Conservation (phyloP, 2,797 vertebrate species). For the Hippoglossus hippoglossus region DNA sequence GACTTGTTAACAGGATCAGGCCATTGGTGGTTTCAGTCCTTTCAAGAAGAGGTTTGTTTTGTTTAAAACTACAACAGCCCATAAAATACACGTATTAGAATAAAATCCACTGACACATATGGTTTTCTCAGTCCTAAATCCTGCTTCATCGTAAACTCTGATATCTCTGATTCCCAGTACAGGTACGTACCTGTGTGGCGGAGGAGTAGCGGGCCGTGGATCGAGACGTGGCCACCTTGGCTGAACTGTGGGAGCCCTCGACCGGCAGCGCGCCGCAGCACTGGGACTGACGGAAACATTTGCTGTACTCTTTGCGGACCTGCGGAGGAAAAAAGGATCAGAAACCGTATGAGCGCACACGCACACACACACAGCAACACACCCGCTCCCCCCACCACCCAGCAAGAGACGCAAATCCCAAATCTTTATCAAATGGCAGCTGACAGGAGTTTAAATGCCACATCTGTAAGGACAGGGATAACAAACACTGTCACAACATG, state of each 20-base stretch:
- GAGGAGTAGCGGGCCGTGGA: slow-evolving; percentile 97
- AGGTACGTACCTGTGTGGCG: slow-evolving; percentile 91
- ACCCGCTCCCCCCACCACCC: not conserved
- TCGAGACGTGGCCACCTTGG: slow-evolving; percentile 93
- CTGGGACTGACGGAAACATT: slow-evolving; percentile 96
- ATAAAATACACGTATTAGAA: not conserved
- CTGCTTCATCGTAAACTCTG: not conserved
- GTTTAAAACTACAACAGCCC: no score
- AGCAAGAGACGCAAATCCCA: slow-evolving; percentile 46
- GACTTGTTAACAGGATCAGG: not conserved
- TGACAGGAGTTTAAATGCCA: slow-evolving; percentile 69
- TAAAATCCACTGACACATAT: not conserved
- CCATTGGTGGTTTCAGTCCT: slow-evolving; percentile 1
- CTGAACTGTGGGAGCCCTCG: slow-evolving; percentile 93
- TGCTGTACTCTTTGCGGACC: slow-evolving; percentile 98
- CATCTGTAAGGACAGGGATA: slow-evolving; percentile 39
- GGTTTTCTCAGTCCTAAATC: not conserved
- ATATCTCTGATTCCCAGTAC: not conserved
- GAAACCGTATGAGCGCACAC: slow-evolving; percentile 18
- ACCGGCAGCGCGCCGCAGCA: slow-evolving; percentile 93
- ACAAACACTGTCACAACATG: slow-evolving; percentile 31
- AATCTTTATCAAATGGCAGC: slow-evolving; percentile 72
- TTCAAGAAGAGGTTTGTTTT: not conserved
- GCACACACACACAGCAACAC: not conserved
- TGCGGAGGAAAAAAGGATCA: slow-evolving; percentile 66